Evolutionary conservation across 2,888 invertebrate genomes (phyloP).

Genomic region (Zygothrica quintamaculata): DNA sequence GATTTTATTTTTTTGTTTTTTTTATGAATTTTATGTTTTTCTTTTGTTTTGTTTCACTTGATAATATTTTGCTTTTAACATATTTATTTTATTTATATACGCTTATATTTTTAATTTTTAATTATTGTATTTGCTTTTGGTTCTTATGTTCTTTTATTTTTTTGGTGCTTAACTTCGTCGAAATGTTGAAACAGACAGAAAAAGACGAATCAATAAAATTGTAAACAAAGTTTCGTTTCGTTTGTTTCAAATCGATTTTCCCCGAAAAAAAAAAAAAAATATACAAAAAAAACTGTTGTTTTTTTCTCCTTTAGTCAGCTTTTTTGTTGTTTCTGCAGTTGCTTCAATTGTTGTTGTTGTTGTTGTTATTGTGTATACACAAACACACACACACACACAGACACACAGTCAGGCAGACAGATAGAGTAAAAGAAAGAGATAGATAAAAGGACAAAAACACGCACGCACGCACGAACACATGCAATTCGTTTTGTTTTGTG

Average conservation of each 20-base stretch:
- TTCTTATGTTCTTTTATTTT: background rate
- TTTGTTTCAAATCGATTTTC: constrained; percentile 73
- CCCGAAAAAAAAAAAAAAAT: too few relatives aligned
- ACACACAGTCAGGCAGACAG: constrained; percentile 16
- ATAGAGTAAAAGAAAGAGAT: constrained; percentile 8
- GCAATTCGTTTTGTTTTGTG: constrained; percentile 61
- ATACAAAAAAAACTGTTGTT: constrained; percentile 35
- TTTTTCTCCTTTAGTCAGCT: constrained; percentile 41
- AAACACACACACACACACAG: constrained; percentile 18
- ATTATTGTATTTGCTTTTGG: background rate
- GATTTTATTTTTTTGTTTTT: constrained; percentile 9
- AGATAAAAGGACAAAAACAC: constrained; percentile 45
- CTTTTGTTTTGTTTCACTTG: constrained; percentile 1
- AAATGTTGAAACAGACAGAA: constrained; percentile 20
- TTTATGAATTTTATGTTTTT: too few relatives aligned
- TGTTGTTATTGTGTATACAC: constrained; percentile 65
- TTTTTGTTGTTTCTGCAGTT: constrained; percentile 47
- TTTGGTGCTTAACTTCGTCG: constrained; percentile 3
- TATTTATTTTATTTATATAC: too few relatives aligned
- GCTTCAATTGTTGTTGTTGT: constrained; percentile 59
- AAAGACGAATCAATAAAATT: constrained; percentile 70
- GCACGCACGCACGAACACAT: constrained; percentile 29
- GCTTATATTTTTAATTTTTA: too few relatives aligned
- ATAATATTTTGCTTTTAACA: background rate
- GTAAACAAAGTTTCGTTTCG: constrained; percentile 67